Percentiles rank a stretch among this genome's conserved stretches.
Conservation (phyloP, 2,113 vertebrate species). For the Scopus umbretta region DNA sequence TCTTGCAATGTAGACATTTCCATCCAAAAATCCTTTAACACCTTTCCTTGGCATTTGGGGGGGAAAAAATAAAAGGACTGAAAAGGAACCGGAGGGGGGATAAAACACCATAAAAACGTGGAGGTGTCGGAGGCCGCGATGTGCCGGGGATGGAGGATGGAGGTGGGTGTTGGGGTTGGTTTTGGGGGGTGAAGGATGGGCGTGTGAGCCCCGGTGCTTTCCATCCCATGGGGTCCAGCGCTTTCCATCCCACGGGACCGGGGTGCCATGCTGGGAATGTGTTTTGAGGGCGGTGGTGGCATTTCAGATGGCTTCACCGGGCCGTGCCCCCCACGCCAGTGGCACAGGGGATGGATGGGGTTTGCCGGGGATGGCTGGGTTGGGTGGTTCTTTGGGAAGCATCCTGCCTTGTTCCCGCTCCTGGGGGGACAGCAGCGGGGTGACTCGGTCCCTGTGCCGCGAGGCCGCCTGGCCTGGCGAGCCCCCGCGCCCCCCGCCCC, state of each 20-base stretch:
- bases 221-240: rapidly evolving
- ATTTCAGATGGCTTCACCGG: rapidly evolving
- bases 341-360: not conserved
- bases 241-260: rapidly evolving
- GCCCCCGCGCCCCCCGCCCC: not conserved
- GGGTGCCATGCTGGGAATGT: rapidly evolving
- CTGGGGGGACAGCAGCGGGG: not conserved
- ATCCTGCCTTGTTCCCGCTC: not conserved
- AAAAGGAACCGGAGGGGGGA: not conserved
- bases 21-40: not conserved
- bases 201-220: not conserved
- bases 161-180: not conserved
- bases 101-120: not conserved
- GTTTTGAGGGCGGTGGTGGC: not conserved
- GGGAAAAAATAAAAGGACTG: not conserved
- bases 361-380: rapidly evolving
- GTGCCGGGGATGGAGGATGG: not conserved
- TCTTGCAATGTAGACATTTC: not conserved
- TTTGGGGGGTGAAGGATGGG: not conserved
- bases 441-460: not conserved
- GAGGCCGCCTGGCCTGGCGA: not conserved
- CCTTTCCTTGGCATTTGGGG: not conserved
- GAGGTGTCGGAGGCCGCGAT: not conserved
- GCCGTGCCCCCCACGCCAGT: not conserved
- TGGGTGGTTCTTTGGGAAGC: not conserved